These are phyloP conservation scores for Melitaea cinxia DNA, from an alignment of 1,140 invertebrate species.

Conservation along the genomic window DNA sequence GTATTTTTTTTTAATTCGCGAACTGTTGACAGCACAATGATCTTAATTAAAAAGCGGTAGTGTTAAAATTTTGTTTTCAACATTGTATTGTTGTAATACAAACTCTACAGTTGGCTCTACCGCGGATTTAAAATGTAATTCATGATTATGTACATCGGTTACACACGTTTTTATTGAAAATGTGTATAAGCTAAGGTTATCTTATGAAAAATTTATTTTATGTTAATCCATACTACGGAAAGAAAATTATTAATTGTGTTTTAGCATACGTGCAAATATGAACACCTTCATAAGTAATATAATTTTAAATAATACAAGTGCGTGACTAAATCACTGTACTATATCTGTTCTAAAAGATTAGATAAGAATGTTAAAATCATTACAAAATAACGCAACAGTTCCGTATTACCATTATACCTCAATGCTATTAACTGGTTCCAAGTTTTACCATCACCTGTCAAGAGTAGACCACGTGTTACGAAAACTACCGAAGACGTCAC, in stretches of 20 bases:
- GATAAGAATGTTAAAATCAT: neutral
- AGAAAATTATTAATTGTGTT: too few species aligned
- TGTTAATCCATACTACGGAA: neutral
- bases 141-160: neutral
- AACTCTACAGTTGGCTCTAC: neutral
- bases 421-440: constrained; percentile 24
- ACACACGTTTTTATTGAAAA: neutral
- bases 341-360: neutral
- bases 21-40: too few species aligned
- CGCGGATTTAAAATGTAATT: neutral
- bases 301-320: neutral
- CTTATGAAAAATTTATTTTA: neutral
- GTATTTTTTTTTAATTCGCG: too few species aligned
- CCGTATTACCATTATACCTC: constrained; percentile 12
- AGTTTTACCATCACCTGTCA: constrained; percentile 52
- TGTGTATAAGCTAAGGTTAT: neutral
- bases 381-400: neutral
- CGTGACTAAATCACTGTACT: neutral
- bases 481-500: constrained; percentile 50
- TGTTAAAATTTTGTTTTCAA: too few species aligned
- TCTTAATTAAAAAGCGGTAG: too few species aligned
- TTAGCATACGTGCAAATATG: too few species aligned
- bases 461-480: constrained; percentile 61
- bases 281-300: neutral
- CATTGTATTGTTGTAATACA: too few species aligned